phyloP scores from a whole-genome alignment of 2,113 vertebrate species.

The Paramormyrops kingsleyae region DNA sequence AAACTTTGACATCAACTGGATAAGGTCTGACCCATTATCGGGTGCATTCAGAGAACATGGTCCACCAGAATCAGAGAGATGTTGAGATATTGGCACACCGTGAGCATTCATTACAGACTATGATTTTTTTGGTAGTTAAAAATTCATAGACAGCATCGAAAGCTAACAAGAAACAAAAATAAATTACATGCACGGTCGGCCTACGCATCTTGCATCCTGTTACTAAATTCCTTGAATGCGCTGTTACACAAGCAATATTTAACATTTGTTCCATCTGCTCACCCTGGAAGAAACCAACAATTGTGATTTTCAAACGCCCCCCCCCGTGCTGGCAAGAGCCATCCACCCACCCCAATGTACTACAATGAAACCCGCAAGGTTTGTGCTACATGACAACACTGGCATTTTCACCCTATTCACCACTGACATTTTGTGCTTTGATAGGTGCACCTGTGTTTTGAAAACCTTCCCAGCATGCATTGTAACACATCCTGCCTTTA shows the following conservation, averaged over 20 bases:
- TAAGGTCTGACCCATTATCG: background rate
- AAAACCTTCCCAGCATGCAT: background rate
- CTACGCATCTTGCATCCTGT: background rate
- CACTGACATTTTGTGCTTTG: slow-evolving; percentile 1
- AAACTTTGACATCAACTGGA: background rate
- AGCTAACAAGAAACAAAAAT: background rate
- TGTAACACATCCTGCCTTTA: background rate
- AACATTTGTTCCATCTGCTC: slow-evolving; percentile 7
- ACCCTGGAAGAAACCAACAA: background rate
- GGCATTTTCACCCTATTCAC: background rate
- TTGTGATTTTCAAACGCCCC: background rate
- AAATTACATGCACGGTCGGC: background rate
- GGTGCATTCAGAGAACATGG: background rate
- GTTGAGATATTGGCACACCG: background rate
- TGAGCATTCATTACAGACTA: background rate
- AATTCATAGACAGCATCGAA: background rate
- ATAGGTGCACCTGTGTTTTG: background rate
- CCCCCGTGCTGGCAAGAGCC: background rate
- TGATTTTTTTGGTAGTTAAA: background rate
- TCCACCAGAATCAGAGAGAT: background rate
- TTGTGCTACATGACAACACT: background rate
- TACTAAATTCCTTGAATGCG: background rate
- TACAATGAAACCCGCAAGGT: background rate
- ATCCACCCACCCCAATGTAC: background rate
- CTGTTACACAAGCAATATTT: background rate